phyloP scores from a whole-genome alignment of 2,113 vertebrate genomes.

The Elephas maximus region DNA sequence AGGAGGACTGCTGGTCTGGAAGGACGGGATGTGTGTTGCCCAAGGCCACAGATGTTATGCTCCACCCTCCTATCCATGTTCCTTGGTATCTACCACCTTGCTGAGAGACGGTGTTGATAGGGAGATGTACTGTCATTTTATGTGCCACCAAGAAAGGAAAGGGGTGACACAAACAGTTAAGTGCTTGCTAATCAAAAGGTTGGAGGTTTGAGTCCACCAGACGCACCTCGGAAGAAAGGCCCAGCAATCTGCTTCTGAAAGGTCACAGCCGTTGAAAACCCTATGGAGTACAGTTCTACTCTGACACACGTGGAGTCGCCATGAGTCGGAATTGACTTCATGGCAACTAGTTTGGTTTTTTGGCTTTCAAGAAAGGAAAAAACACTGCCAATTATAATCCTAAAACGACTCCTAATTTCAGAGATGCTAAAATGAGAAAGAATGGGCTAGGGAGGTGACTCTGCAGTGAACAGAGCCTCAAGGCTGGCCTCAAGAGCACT shows the following conservation, averaged over 20 bases:
- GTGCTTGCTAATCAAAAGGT: no score
- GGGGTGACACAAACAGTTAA: neutral
- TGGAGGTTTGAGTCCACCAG: neutral
- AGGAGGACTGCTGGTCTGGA: no score
- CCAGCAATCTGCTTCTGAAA: neutral
- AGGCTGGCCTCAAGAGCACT: neutral
- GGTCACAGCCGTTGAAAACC: no score
- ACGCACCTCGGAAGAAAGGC: neutral
- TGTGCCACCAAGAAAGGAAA: neutral
- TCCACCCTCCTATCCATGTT: no score
- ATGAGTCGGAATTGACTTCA: no score
- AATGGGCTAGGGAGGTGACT: accelerated
- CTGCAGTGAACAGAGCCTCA: neutral
- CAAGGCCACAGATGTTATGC: neutral
- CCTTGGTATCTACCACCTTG: neutral
- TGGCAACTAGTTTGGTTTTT: neutral
- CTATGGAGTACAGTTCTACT: no score
- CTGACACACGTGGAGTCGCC: no score
- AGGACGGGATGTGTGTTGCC: accelerated
- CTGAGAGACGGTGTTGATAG: neutral
- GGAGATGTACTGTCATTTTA: neutral
- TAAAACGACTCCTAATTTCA: neutral
- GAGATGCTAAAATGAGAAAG: neutral
- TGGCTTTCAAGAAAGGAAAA: neutral
- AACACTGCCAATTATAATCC: accelerated